A percentile compares a stretch with the other conserved stretches of the same genome.
Conservation (phyloP, 2,797 vertebrate species). For the Xiphorhynchus erythropygius region DNA sequence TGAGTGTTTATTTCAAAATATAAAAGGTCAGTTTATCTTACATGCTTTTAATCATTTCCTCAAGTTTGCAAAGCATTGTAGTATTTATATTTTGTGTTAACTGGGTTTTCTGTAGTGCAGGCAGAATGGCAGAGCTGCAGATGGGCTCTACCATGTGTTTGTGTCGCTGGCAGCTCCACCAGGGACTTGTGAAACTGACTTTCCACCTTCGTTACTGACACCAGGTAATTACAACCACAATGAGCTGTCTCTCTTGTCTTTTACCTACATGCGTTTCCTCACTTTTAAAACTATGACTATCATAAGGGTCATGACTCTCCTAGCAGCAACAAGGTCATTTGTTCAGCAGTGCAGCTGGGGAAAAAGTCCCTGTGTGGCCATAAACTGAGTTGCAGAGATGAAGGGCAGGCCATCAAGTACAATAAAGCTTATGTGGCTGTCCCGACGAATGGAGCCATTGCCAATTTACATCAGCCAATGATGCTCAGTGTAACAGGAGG, state of each 20-base stretch:
- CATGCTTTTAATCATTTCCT: neutral
- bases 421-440: neutral
- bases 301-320: neutral
- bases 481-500: neutral
- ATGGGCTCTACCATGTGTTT: neutral
- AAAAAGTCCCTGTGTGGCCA: neutral
- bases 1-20: neutral
- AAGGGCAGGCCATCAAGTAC: neutral
- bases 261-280: neutral
- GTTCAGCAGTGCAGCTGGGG: neutral
- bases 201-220: neutral
- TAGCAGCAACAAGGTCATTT: neutral
- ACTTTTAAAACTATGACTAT: neutral
- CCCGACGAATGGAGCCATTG: neutral
- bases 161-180: neutral
- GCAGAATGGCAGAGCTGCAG: neutral
- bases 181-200: neutral
- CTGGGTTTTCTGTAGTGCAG: neutral
- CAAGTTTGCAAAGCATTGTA: neutral
- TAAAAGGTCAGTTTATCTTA: neutral
- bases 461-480: accelerated
- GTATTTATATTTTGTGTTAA: neutral
- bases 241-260: neutral
- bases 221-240: neutral
- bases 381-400: neutral